Evolutionary conservation across 1,140 invertebrate genomes (phyloP), one percentile per base, ranked within the genome.

Genomic region (Drosophila burlai): DNA sequence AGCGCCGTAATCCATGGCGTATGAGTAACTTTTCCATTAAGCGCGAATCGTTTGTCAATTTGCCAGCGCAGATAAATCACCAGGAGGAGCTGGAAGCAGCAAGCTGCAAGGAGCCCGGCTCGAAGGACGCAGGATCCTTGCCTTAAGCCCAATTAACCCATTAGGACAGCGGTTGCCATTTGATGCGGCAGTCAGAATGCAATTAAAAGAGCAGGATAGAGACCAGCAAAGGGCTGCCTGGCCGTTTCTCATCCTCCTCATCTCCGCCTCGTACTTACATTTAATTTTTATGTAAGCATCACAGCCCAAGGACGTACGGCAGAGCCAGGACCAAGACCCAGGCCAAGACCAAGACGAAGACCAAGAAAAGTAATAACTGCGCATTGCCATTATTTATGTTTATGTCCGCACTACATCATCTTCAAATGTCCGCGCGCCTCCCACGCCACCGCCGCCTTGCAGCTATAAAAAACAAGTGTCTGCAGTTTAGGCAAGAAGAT

Each of bases 361-460:
- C 64, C 72, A 66, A 66, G 76, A 76, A 87, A 87, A 87, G 84
- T 87, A 87, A 87, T 87, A 87, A 87, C 84, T 87, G 84, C 84
- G 84, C 84, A 83, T 89, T 89, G 77, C 84, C 84, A 87, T 87
- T 87, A 87, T 87, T 87, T 87, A 87, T 87, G 84, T 87, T 87
- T 87, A 87, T 87, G 84, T 87, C 84, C 85, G 84, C 81, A 89
- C 84, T 87, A 87, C 81, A 87, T 87, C 84, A 87, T 87, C 81
- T 89, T 87, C 84, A 87, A 86, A 87, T 86, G 84, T 87, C 76
- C 84, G 80, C 68, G 49, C 54, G 52, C 74, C 54, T 24, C 47
- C 26, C 45, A 26, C 24, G 8, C 54, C 67, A 69, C 31, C 58
- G n/a, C 46, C 45, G 58, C 34, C 68, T 49, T 60, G 60, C 45